A percentile compares a stretch with the other conserved stretches of the same genome.
Evolutionary conservation across 2,113 vertebrate species (phyloP).

Genomic region (Cyanoramphus novaezelandiae): DNA sequence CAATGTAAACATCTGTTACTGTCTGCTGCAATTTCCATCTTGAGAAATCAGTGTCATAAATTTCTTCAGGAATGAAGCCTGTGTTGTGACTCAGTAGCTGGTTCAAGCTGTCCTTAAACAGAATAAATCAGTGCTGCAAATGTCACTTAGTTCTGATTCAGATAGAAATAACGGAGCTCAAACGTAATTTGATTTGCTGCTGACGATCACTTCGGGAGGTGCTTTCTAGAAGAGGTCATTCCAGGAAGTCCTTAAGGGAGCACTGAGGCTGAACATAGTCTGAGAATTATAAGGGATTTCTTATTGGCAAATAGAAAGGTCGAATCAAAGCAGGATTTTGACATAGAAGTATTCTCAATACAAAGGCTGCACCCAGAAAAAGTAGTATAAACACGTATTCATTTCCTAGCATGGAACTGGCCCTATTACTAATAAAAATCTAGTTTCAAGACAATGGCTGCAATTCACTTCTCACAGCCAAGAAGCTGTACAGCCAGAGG

Average conservation of each 20-base stretch:
- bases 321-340: neutral
- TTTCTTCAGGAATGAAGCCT: neutral
- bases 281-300: neutral
- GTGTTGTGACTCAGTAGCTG: neutral
- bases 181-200: neutral
- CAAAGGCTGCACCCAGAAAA: neutral
- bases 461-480: neutral
- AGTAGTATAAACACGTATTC: neutral
- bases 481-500: neutral
- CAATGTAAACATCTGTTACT: neutral
- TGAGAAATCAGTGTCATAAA: neutral
- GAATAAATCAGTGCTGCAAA: conserved; percentile 7
- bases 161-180: neutral
- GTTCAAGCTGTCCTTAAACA: conserved; percentile 7
- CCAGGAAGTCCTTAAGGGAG: neutral
- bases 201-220: neutral
- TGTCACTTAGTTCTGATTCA: neutral
- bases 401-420: neutral
- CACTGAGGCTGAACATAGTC: neutral
- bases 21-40: neutral
- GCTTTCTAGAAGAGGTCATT: neutral
- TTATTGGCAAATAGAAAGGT: neutral
- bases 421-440: neutral
- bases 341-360: neutral
- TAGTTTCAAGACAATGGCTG: neutral